Conservation (phyloP, 2,797 vertebrate species). For the Benthosema pterotum region DNA sequence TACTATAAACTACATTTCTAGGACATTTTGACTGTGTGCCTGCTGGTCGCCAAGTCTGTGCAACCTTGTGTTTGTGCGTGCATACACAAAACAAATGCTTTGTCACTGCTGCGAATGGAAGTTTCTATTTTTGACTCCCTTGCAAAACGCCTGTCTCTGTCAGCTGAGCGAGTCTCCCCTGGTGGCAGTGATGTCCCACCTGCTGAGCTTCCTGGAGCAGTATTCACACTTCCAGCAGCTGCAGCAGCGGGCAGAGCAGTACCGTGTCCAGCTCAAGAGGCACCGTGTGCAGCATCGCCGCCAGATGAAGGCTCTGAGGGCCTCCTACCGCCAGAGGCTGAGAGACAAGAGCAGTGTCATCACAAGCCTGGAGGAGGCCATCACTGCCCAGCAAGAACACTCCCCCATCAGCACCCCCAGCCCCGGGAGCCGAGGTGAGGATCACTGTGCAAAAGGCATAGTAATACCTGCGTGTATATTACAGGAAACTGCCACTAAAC, state of each 20-base stretch:
- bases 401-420: slow-evolving; percentile 59
- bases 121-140: too few species aligned
- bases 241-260: slow-evolving; percentile 83
- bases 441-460: too few species aligned
- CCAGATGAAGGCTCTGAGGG: slow-evolving; percentile 80
- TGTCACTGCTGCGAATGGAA: too few species aligned
- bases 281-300: slow-evolving; percentile 77
- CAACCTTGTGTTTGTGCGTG: too few species aligned
- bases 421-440: slow-evolving; percentile 72
- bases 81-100: too few species aligned
- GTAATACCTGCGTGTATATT: too few species aligned
- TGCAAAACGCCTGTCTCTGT: slow-evolving; percentile 1
- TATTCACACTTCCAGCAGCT: slow-evolving; percentile 87
- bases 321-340: slow-evolving; percentile 81
- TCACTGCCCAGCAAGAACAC: slow-evolving; percentile 73
- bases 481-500: too few species aligned
- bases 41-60: too few species aligned
- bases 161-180: slow-evolving; percentile 81
- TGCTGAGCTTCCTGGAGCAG: slow-evolving; percentile 87
- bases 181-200: slow-evolving; percentile 84
- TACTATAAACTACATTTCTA: too few species aligned
- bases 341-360: slow-evolving; percentile 83
- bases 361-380: slow-evolving; percentile 80
- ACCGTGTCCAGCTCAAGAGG: slow-evolving; percentile 79
- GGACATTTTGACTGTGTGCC: too few species aligned